Percentiles rank a stretch among this genome's conserved stretches.
These are phyloP conservation scores for Thera obeliscata DNA, from an alignment of 2,888 invertebrate species.

Conservation along the genomic window DNA sequence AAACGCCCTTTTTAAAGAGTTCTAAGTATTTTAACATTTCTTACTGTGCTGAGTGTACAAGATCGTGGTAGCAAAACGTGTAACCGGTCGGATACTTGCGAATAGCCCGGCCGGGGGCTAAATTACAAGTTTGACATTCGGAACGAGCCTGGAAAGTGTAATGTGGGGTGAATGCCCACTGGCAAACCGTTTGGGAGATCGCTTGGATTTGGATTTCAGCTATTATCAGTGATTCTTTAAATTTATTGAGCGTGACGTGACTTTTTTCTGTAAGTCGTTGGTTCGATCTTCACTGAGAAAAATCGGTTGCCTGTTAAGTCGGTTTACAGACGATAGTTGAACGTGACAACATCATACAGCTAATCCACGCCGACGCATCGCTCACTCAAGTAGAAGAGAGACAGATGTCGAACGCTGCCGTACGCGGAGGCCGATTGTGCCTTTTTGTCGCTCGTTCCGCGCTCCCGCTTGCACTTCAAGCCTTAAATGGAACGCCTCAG, in stretches of 20 bases:
- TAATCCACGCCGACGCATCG: too few relatives aligned
- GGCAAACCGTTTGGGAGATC: conserved; percentile 13
- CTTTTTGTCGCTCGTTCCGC: too few relatives aligned
- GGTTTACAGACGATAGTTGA: too few relatives aligned
- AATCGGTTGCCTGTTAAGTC: too few relatives aligned
- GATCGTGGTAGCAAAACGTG: conserved; percentile 4
- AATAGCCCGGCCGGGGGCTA: conserved; percentile 33
- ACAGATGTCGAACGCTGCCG: too few relatives aligned
- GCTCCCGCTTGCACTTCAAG: too few relatives aligned
- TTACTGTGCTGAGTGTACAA: background rate
- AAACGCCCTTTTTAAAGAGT: too few relatives aligned
- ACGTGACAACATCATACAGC: too few relatives aligned
- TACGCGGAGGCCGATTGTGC: too few relatives aligned
- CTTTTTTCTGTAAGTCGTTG: background rate
- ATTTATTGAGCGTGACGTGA: background rate
- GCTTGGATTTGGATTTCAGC: background rate
- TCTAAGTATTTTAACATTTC: background rate
- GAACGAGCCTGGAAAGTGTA: conserved; percentile 31
- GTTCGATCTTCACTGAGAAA: too few relatives aligned
- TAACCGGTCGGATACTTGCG: conserved; percentile 29
- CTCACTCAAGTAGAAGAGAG: too few relatives aligned
- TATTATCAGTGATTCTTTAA: background rate
- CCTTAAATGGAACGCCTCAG: too few relatives aligned
- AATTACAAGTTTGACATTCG: conserved; percentile 40
- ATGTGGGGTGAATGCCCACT: conserved; percentile 32